phyloP scores from a whole-genome alignment of 2,888 invertebrate genomes.

The Cremastobaeus sp. region DNA sequence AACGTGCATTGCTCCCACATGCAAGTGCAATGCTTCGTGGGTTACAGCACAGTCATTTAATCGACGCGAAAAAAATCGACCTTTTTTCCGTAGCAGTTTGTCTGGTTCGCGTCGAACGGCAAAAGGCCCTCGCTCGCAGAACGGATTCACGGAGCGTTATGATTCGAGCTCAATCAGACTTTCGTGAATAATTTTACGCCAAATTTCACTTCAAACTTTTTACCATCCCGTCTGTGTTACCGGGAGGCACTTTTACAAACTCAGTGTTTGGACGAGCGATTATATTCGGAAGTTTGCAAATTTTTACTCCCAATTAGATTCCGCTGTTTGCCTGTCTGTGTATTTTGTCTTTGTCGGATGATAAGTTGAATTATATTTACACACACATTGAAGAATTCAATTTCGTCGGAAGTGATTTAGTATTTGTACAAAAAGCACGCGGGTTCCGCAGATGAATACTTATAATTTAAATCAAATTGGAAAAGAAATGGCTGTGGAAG shows the following conservation, averaged over 20 bases:
- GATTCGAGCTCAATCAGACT: slow-evolving; percentile 73
- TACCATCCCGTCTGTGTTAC: slow-evolving; percentile 49
- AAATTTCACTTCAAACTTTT: slow-evolving; percentile 75
- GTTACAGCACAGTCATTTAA: slow-evolving; percentile 50
- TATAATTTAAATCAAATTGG: slow-evolving; percentile 45
- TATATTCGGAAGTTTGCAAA: too few species aligned
- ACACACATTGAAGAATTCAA: slow-evolving; percentile 44
- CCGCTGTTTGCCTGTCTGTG: too few species aligned
- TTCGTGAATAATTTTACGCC: slow-evolving; percentile 77
- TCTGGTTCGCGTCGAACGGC: slow-evolving; percentile 31
- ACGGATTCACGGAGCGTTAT: slow-evolving; percentile 76
- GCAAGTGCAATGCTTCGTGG: slow-evolving; percentile 48
- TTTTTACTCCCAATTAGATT: too few species aligned
- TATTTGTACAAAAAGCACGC: slow-evolving; percentile 31
- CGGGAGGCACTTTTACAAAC: not conserved
- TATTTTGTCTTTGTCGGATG: too few species aligned
- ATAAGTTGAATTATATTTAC: too few species aligned
- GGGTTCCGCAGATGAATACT: slow-evolving; percentile 40
- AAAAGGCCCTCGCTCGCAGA: slow-evolving; percentile 55
- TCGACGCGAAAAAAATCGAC: slow-evolving; percentile 53
- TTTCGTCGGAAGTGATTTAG: slow-evolving; percentile 35
- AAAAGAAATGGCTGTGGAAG: slow-evolving; percentile 26
- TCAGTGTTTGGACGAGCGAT: too few species aligned
- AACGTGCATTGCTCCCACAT: slow-evolving; percentile 38
- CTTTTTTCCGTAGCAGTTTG: slow-evolving; percentile 36